These are phyloP conservation scores for Takifugu flavidus DNA, from an alignment of 2,113 vertebrate genomes.

Conservation along the genomic window DNA sequence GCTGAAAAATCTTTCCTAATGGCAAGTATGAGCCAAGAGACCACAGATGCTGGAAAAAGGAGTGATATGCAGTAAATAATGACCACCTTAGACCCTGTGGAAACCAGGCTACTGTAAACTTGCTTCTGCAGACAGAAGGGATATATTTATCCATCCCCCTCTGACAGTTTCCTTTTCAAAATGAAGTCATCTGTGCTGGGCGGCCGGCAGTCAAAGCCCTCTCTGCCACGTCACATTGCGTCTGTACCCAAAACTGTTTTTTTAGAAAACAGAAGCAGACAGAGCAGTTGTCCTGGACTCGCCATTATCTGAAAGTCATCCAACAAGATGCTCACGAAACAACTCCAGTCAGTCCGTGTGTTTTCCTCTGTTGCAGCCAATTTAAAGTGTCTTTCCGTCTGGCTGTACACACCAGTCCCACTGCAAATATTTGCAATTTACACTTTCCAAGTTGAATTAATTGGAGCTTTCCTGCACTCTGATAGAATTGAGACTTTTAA, in stretches of 20 bases:
- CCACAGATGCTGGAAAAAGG: slow-evolving; percentile 41
- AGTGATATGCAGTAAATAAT: slow-evolving; percentile 41
- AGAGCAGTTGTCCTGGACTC: too few relatives aligned
- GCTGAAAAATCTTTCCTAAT: slow-evolving; percentile 24
- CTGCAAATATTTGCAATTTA: too few relatives aligned
- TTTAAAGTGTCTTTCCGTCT: too few relatives aligned
- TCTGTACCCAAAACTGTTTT: slow-evolving; percentile 8
- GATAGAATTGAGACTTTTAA: too few relatives aligned
- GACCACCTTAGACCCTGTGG: slow-evolving; percentile 25
- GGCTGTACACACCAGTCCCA: too few relatives aligned
- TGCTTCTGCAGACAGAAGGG: slow-evolving; percentile 30
- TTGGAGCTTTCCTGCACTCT: too few relatives aligned
- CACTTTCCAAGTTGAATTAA: too few relatives aligned
- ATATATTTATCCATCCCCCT: slow-evolving; percentile 55
- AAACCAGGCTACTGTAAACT: slow-evolving; percentile 23
- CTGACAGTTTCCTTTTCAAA: slow-evolving; percentile 47
- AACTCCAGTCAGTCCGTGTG: too few relatives aligned
- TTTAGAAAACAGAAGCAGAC: too few relatives aligned
- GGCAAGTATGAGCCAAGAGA: slow-evolving; percentile 11
- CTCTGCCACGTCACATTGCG: slow-evolving; percentile 22
- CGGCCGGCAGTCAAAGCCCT: slow-evolving; percentile 23
- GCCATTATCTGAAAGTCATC: too few relatives aligned
- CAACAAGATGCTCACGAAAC: too few relatives aligned
- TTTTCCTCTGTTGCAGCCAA: too few relatives aligned
- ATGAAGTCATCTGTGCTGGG: slow-evolving; percentile 47